Evolutionary conservation across 30 jellyfish, hydroid and myxozoan genomes (phyloP).

Genomic region (Cassiopea xamachana): DNA sequence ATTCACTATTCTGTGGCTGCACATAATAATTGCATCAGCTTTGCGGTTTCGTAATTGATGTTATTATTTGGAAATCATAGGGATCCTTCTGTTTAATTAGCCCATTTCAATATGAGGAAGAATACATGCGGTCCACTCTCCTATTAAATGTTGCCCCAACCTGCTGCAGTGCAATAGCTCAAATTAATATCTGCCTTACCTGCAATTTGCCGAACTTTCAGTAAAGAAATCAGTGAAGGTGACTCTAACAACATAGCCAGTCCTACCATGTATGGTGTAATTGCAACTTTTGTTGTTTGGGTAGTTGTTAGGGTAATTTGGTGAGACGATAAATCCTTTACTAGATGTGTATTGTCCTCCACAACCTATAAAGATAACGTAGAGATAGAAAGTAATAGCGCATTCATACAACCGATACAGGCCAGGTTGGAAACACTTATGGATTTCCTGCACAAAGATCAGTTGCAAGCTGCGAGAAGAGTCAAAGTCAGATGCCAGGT

Average conservation of each 20-base stretch:
- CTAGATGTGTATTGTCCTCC: slow-evolving; percentile 51
- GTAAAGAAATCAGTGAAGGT: slow-evolving; percentile 47
- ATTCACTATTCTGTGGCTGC: background rate
- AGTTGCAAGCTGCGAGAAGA: no score
- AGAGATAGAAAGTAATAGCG: background rate
- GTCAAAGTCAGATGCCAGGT: no score
- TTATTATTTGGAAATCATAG: background rate
- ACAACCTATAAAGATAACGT: slow-evolving; percentile 12
- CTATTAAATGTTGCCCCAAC: background rate
- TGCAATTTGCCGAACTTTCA: slow-evolving; percentile 43
- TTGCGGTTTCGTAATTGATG: background rate
- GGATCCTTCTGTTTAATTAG: background rate
- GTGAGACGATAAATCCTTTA: slow-evolving; percentile 64
- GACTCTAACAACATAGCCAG: slow-evolving; percentile 41
- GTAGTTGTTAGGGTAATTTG: slow-evolving; percentile 72
- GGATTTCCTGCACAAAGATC: no score
- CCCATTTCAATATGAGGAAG: background rate
- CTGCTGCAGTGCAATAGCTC: background rate
- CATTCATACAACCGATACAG: background rate
- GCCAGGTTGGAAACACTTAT: background rate
- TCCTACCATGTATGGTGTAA: slow-evolving; percentile 61
- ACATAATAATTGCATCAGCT: background rate
- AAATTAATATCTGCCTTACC: slow-evolving; percentile 11
- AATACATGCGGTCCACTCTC: background rate
- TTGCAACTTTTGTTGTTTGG: slow-evolving; percentile 59